A percentile compares a stretch with the other conserved stretches of the same genome.
Evolutionary conservation across 1,140 invertebrate genomes (phyloP).

Genomic region (Pseudomyrmex concolor): DNA sequence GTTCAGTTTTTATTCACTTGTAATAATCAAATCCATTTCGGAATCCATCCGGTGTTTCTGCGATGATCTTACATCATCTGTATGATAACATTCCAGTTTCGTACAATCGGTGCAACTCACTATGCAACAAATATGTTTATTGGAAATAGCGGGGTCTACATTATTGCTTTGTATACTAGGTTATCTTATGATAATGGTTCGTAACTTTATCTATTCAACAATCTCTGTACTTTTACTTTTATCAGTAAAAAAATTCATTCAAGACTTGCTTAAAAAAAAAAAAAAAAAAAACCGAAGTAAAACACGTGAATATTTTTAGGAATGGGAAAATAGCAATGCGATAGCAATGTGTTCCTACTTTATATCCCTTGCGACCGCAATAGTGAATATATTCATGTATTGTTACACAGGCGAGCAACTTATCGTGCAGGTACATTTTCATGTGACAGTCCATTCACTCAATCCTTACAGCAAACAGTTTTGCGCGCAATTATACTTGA

Average conservation of each 20-base stretch:
- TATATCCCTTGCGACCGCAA: no score
- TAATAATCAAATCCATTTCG: background rate
- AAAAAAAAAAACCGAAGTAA: no score
- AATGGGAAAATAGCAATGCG: conserved; percentile 62
- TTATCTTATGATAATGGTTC: conserved; percentile 57
- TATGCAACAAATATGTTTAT: conserved; percentile 64
- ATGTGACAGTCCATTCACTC: no score
- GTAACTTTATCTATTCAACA: background rate
- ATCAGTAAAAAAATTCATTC: background rate
- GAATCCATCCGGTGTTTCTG: background rate
- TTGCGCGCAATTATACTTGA: background rate
- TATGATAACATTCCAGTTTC: conserved; percentile 37
- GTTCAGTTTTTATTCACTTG: no score
- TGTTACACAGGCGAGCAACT: conserved; percentile 39
- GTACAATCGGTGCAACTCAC: conserved; percentile 40
- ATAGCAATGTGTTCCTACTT: background rate
- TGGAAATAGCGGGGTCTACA: conserved; percentile 57
- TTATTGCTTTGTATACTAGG: conserved; percentile 72
- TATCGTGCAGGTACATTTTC: conserved; percentile 6
- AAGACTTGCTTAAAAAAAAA: background rate
- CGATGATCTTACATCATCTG: no score
- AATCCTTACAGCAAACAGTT: no score
- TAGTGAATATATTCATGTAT: conserved; percentile 13
- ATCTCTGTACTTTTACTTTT: no score
- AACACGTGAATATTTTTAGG: conserved; percentile 32